Base-by-base conservation (phyloP, 1,140 invertebrate genomes). In the Maconellicoccus hirsutus region DNA sequence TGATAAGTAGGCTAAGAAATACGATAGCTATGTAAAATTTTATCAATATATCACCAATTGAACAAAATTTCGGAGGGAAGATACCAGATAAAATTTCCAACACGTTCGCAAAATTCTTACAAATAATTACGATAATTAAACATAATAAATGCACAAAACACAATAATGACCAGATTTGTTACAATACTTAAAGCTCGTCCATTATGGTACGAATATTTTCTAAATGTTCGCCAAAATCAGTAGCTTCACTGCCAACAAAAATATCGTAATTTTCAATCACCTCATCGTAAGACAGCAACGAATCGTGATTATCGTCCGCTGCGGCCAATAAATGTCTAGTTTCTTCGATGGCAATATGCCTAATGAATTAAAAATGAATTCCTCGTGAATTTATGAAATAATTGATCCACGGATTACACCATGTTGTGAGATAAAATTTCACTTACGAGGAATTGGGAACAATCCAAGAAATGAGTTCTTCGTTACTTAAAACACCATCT, bases 181-280 rank as follows among this genome's bases (percentile, higher is more conserved):
- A 21, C 59, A 22, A 52, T 23, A 8, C 59, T 33, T 82, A 94
- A 59, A 95, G 84, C 81, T 94, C 92, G 77, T 94, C 92, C 71
- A 85, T 80, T 75, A 93, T 91, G 75, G 86, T 84, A 72, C 92
- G 87, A 70, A 91, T 85, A 75, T 90, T 88, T 70, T 90, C 85
- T 42, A 96, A 83, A 79, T 95, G 91, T 77, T 94, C 87, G 1
- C 93, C 94, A 81, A 93, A 97, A 78, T 96, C 92, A n/a, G 94
- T 96, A 0, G 90, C 94, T 83, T 98, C 94, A 78, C 92, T 96
- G 16, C 95, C 94, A 16, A 98, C 94, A 82, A 98, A 98, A 52
- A 89, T 85, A 73, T 96, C 90, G 78, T 97, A 89, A 78, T 95
- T 90, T 19, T 88, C 84, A 0, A 97, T 78, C 69, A 98, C 87